Evolutionary conservation across 2,797 vertebrate species (phyloP).

Genomic region (Vespertilio murinus): DNA sequence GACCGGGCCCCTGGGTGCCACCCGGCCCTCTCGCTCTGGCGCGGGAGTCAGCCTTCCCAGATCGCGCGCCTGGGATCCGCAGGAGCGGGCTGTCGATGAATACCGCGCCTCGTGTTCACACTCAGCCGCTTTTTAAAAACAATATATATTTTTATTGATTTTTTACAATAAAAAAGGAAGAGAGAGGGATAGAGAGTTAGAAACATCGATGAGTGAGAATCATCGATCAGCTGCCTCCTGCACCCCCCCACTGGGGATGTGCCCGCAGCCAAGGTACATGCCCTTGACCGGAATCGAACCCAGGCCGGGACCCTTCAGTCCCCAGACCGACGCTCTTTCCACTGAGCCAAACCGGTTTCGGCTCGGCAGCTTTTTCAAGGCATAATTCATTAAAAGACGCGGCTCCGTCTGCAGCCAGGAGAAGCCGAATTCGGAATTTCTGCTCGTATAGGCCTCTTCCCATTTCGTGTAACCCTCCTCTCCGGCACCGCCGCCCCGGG

Average conservation of each 20-base stretch:
- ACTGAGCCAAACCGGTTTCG: too few species aligned
- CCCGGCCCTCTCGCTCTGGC: slow-evolving; percentile 41
- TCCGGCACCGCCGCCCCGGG: background rate
- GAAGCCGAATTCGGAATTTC: slow-evolving; percentile 29
- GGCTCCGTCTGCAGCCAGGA: background rate
- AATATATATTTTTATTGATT: too few species aligned
- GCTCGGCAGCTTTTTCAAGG: too few species aligned
- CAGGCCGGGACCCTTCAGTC: too few species aligned
- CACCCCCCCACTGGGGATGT: too few species aligned
- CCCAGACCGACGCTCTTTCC: too few species aligned
- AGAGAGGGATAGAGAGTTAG: too few species aligned
- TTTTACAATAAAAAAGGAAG: too few species aligned
- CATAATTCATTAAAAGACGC: slow-evolving; percentile 37
- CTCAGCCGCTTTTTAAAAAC: background rate
- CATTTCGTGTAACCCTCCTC: slow-evolving; percentile 2
- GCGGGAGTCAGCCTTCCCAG: slow-evolving; percentile 11
- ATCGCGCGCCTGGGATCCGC: background rate
- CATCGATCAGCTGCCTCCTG: too few species aligned
- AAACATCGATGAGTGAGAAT: too few species aligned
- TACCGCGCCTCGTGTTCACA: background rate
- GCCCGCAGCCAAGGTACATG: too few species aligned
- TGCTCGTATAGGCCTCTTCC: background rate
- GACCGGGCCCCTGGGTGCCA: background rate
- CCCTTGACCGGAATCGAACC: too few species aligned
- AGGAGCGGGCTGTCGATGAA: slow-evolving; percentile 1